These are phyloP conservation scores for Chrysopilus asiliformis DNA, from an alignment of 2,888 invertebrate genomes.

Conservation along the genomic window DNA sequence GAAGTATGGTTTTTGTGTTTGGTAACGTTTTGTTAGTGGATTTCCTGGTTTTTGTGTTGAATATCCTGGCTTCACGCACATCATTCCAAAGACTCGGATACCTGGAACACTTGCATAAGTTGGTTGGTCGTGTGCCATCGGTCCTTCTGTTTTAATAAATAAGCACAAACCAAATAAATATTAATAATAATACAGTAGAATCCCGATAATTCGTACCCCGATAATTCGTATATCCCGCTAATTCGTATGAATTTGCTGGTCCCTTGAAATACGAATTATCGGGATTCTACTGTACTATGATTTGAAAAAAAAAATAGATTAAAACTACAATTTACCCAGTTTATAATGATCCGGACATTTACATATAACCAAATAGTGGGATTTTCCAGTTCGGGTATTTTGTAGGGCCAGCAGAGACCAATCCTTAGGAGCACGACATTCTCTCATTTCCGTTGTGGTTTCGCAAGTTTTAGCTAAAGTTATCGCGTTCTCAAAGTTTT, in stretches of 20 bases:
- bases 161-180: too few relatives aligned
- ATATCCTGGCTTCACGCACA: slow-evolving; percentile 57
- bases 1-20: slow-evolving; percentile 33
- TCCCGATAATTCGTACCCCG: too few relatives aligned
- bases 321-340: slow-evolving; percentile 50
- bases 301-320: slow-evolving; percentile 1
- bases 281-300: too few relatives aligned
- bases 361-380: slow-evolving; percentile 86
- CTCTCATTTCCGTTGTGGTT: slow-evolving; percentile 79
- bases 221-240: too few relatives aligned
- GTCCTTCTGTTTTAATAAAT: slow-evolving; percentile 54
- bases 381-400: slow-evolving; percentile 84
- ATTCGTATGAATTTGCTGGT: too few relatives aligned
- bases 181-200: too few relatives aligned
- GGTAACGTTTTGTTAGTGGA: slow-evolving; percentile 33
- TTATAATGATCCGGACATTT: slow-evolving; percentile 74
- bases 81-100: slow-evolving; percentile 87
- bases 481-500: too few relatives aligned
- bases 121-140: slow-evolving; percentile 87
- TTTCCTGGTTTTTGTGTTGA: slow-evolving; percentile 31
- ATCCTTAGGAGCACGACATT: slow-evolving; percentile 76
- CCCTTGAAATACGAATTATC: too few relatives aligned
- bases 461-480: slow-evolving; percentile 90
- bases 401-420: slow-evolving; percentile 86
- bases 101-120: slow-evolving; percentile 89